Conservation (phyloP, 2,888 invertebrate genomes). For the Dysmachus trigonus region DNA sequence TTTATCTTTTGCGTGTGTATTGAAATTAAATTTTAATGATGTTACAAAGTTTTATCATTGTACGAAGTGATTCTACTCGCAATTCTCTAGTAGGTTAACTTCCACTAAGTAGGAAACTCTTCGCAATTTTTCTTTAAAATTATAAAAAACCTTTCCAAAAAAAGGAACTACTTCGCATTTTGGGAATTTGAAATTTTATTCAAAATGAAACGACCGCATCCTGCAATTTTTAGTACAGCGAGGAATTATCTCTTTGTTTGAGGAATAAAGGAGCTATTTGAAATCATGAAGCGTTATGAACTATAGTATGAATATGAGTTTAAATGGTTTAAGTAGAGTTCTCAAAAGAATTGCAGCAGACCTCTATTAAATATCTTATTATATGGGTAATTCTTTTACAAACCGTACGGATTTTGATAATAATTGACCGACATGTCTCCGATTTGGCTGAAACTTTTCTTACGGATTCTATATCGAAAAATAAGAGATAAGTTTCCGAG, state of each 20-base stretch:
- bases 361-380: too few relatives aligned
- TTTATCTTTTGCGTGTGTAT: neutral
- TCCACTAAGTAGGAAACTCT: neutral
- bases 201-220: neutral
- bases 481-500: too few relatives aligned
- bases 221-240: neutral
- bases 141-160: neutral
- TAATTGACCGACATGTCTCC: too few relatives aligned
- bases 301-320: too few relatives aligned
- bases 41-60: conserved; percentile 9
- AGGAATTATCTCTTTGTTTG: neutral
- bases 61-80: neutral
- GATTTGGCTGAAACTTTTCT: too few relatives aligned
- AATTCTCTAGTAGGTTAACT: neutral
- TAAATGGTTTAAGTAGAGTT: too few relatives aligned
- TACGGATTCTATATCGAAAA: too few relatives aligned
- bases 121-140: neutral
- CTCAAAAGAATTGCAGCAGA: too few relatives aligned
- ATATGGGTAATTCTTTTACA: too few relatives aligned
- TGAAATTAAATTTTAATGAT: conserved; percentile 9
- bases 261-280: neutral
- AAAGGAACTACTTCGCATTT: neutral
- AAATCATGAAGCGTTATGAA: too few relatives aligned
- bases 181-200: neutral
- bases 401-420: too few relatives aligned